Conservation (phyloP, 2,888 invertebrate genomes). For the Conchocele bisecta region DNA sequence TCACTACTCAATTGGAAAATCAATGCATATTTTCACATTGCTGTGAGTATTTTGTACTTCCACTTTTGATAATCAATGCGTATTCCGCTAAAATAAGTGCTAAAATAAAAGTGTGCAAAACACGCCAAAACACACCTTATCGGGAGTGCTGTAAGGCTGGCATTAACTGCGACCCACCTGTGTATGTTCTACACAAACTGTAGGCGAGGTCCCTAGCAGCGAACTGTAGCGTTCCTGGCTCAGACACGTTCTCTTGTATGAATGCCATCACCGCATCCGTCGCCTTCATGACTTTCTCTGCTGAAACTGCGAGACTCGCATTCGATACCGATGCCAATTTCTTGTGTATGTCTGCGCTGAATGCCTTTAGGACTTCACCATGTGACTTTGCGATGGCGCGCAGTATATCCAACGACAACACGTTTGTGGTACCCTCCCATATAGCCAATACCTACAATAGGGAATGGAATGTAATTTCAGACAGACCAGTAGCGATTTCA, state of each 20-base stretch:
- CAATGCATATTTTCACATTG: no score
- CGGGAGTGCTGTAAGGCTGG: neutral
- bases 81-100: no score
- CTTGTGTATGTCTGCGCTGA: slow-evolving; percentile 73
- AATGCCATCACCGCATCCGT: slow-evolving; percentile 47
- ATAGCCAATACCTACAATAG: slow-evolving; percentile 84
- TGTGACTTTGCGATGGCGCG: slow-evolving; percentile 83
- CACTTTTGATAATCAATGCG: no score
- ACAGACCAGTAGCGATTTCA: neutral
- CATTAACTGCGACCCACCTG: slow-evolving; percentile 70
- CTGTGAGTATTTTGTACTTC: no score
- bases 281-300: slow-evolving; percentile 63
- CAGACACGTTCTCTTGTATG: slow-evolving; percentile 21
- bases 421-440: slow-evolving; percentile 86
- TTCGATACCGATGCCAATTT: slow-evolving; percentile 61
- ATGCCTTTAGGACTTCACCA: slow-evolving; percentile 82
- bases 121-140: no score
- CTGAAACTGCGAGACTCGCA: slow-evolving; percentile 51
- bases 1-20: no score
- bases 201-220: slow-evolving; percentile 84
- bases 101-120: no score
- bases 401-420: slow-evolving; percentile 85
- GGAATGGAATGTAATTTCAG: neutral
- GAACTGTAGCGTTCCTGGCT: slow-evolving; percentile 72
- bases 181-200: slow-evolving; percentile 82